Evolutionary conservation across 1,140 invertebrate species (phyloP).

Genomic region (Brachionus koreanus): DNA sequence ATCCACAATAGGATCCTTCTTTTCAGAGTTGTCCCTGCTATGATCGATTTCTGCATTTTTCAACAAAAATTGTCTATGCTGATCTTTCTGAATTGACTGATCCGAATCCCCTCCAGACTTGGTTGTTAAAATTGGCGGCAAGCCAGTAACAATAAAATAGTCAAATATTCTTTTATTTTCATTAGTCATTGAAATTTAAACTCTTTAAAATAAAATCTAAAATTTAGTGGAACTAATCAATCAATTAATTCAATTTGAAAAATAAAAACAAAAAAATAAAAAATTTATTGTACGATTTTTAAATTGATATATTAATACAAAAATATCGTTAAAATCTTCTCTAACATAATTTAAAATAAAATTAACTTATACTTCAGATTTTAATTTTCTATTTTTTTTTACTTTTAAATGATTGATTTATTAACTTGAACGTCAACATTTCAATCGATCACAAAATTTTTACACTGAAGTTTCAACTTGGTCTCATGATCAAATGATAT

Average conservation of each 20-base stretch:
- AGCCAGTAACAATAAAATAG: slow-evolving; percentile 94
- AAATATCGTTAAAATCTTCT: not conserved
- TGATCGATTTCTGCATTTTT: not conserved
- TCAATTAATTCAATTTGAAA: not conserved
- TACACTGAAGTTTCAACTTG: not conserved
- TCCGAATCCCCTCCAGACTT: slow-evolving; percentile 49
- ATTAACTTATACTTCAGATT: slow-evolving; percentile 1
- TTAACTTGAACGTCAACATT: not conserved
- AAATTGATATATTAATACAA: not conserved
- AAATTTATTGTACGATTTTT: not conserved
- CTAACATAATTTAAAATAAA: slow-evolving; percentile 13
- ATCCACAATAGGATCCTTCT: slow-evolving; percentile 87
- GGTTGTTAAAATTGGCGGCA: slow-evolving; percentile 72
- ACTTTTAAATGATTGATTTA: not conserved
- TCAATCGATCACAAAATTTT: not conserved
- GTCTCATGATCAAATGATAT: not conserved
- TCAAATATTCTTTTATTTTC: slow-evolving; percentile 63
- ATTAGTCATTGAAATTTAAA: not conserved
- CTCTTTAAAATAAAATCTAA: not conserved
- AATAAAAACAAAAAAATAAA: not conserved
- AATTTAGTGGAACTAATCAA: not conserved
- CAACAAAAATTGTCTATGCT: not conserved
- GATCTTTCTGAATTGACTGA: not conserved
- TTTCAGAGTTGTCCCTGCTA: slow-evolving; percentile 44
- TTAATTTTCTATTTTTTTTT: not conserved